Conservation (phyloP, 2,888 invertebrate species). For the Scotopteryx bipunctaria region DNA sequence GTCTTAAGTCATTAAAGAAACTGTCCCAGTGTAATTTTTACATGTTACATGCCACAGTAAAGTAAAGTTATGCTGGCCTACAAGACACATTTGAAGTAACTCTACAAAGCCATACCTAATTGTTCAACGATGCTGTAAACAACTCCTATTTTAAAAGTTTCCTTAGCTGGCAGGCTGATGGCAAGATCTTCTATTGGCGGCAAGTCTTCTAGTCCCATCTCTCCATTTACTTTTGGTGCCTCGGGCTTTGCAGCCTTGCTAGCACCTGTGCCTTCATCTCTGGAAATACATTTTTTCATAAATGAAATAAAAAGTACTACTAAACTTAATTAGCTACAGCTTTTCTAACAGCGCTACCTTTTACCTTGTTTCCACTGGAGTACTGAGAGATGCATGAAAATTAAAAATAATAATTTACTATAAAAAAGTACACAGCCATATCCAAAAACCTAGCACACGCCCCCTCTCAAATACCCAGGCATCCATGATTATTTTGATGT, state of each 20-base stretch:
- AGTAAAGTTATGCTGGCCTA: too few species aligned
- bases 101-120: constrained; percentile 80
- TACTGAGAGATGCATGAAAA: constrained; percentile 14
- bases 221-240: constrained; percentile 77
- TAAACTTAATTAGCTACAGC: too few species aligned
- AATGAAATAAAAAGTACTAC: too few species aligned
- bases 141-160: constrained; percentile 89
- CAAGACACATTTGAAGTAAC: too few species aligned
- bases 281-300: constrained; percentile 33
- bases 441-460: too few species aligned
- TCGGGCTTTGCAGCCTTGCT: constrained; percentile 53
- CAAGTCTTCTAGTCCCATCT: constrained; percentile 86
- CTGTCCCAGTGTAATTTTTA: too few species aligned
- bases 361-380: constrained; percentile 13
- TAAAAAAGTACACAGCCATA: too few species aligned
- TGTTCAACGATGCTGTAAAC: constrained; percentile 88
- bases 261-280: constrained; percentile 61
- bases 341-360: neutral
- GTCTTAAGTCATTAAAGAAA: too few species aligned
- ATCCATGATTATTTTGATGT: too few species aligned
- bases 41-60: too few species aligned
- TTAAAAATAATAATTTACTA: neutral
- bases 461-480: too few species aligned
- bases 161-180: constrained; percentile 89
- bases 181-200: constrained; percentile 92